Evolutionary conservation across 2,888 invertebrate genomes (phyloP).

Genomic region (Corbicula japonica): DNA sequence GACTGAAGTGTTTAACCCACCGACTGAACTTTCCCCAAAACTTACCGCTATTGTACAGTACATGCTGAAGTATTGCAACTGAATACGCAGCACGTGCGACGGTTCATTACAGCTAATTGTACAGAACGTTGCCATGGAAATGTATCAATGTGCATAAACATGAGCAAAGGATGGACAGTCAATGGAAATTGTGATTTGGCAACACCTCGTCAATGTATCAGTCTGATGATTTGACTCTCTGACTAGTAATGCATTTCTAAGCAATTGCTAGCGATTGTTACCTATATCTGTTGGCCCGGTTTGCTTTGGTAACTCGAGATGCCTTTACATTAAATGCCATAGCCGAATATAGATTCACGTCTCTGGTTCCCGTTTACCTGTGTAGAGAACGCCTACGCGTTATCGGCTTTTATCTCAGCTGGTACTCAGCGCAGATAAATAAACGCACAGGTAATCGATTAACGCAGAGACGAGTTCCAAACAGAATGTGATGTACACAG

Average conservation of each 20-base stretch:
- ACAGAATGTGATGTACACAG: constrained; percentile 46
- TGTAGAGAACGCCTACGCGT: constrained; percentile 16
- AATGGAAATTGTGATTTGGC: constrained; percentile 42
- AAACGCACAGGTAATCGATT: constrained; percentile 41
- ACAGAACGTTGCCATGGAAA: constrained; percentile 34
- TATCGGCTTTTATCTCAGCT: constrained; percentile 6
- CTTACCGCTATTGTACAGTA: too few relatives aligned
- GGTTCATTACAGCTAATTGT: too few relatives aligned
- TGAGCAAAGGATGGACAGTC: constrained; percentile 40
- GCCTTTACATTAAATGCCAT: constrained; percentile 64
- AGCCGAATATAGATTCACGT: constrained; percentile 73
- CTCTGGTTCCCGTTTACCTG: constrained; percentile 58
- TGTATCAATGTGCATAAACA: constrained; percentile 13
- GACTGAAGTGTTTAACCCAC: constrained; percentile 6
- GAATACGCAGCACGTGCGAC: too few relatives aligned
- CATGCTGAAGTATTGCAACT: too few relatives aligned
- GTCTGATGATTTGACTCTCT: constrained; percentile 36
- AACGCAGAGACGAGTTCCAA: constrained; percentile 31
- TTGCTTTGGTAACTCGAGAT: constrained; percentile 66
- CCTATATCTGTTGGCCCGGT: constrained; percentile 76
- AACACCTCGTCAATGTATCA: constrained; percentile 49
- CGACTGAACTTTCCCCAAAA: constrained; percentile 4
- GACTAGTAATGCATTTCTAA: constrained; percentile 35
- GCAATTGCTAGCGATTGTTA: constrained; percentile 42
- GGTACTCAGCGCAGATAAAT: constrained; percentile 31